Evolutionary conservation across 2,888 invertebrate species (phyloP).

Genomic region (Xanthia togata): DNA sequence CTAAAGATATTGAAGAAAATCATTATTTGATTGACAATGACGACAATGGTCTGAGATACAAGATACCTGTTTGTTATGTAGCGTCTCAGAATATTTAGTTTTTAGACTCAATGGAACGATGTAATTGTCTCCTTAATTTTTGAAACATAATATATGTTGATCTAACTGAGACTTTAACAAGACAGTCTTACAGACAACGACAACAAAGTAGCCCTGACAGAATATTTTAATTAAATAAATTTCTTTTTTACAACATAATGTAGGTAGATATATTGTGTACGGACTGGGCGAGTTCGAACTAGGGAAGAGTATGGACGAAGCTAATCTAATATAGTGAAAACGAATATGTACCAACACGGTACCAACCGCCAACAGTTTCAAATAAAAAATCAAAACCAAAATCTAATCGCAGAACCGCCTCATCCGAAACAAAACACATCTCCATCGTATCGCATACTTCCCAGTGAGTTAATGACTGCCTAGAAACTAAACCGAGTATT

Average conservation of each 20-base stretch:
- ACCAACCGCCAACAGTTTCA: background rate
- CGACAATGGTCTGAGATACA: too few species aligned
- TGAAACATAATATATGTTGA: too few species aligned
- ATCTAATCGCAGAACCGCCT: conserved; percentile 32
- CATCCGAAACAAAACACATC: conserved; percentile 45
- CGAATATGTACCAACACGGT: too few species aligned
- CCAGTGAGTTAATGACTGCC: conserved; percentile 54
- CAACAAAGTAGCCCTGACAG: background rate
- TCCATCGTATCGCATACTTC: conserved; percentile 53
- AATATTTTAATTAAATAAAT: background rate
- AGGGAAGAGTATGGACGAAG: too few species aligned
- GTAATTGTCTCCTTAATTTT: too few species aligned
- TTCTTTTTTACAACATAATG: background rate
- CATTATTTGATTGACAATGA: too few species aligned
- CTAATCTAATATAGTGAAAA: background rate
- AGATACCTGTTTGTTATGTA: too few species aligned
- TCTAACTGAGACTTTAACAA: background rate
- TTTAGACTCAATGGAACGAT: too few species aligned
- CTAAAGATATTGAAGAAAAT: too few species aligned
- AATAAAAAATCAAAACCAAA: conserved; percentile 11
- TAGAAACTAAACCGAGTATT: conserved; percentile 69
- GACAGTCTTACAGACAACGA: background rate
- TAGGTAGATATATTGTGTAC: too few species aligned
- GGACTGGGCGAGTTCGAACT: too few species aligned
- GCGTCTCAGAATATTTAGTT: too few species aligned